A percentile compares a stretch with the other conserved stretches of the same genome.
Evolutionary conservation across 1,140 invertebrate species (phyloP).

Genomic region (Magallana angulata): DNA sequence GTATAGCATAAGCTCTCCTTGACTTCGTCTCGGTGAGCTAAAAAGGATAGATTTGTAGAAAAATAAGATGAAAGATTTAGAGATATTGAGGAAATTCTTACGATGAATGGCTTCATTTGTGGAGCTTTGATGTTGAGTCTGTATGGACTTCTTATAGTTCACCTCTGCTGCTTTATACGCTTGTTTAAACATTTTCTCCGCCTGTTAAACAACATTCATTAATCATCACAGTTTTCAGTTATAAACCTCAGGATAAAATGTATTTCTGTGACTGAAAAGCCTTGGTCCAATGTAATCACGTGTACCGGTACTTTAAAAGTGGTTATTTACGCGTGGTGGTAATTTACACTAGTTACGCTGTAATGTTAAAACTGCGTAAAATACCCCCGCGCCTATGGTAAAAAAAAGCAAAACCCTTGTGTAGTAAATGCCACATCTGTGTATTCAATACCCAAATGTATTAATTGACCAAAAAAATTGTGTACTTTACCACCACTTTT

Average conservation of each 20-base stretch:
- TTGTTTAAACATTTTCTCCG: conserved; percentile 92
- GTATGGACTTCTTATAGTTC: conserved; percentile 91
- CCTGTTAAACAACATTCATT: conserved; percentile 74
- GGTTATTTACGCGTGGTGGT: too few species aligned
- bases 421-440: too few species aligned
- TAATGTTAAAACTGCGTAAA: too few species aligned
- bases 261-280: too few species aligned
- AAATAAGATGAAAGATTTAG: too few species aligned
- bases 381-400: too few species aligned
- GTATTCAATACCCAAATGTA: neutral
- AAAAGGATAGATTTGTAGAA: too few species aligned
- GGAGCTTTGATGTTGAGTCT: conserved; percentile 88
- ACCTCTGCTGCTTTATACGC: conserved; percentile 93
- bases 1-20: too few species aligned
- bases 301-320: too few species aligned
- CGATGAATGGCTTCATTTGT: conserved; percentile 87
- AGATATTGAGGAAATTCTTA: conserved; percentile 71
- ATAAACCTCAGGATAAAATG: neutral
- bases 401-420: too few species aligned
- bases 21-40: too few species aligned
- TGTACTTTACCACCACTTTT: neutral
- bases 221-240: neutral
- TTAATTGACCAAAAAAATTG: neutral
- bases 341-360: too few species aligned
- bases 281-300: neutral